Base-by-base conservation (phyloP, 2,797 vertebrate genomes). In the Enteromius viviparus region DNA sequence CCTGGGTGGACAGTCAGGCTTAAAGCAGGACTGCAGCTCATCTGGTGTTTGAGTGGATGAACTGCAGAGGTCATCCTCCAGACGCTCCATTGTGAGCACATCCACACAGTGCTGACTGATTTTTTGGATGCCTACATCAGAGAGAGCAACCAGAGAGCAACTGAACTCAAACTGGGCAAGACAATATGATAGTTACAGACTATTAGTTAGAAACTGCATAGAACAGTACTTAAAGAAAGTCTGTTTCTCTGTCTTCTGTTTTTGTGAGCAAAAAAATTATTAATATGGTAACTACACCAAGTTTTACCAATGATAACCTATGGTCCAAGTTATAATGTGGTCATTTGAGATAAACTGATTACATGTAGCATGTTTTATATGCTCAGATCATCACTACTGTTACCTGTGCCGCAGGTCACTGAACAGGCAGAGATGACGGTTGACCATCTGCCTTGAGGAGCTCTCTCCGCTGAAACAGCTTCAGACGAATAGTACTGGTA, bases 351-450 rank as follows among this genome's bases (percentile, higher is more conserved):
- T 68, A 11, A 21, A 14, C 11, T 10, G 6, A 42, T 29, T 26
- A 64, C 2, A 45, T 26, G 26, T 74, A 17, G 29, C 19, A 8
- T 85, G 4, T 26, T 68, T 60, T 29, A 2, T 40, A 11, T 71
- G 42, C 2, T 8, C 32, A 40, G 64, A 37, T 4, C 37, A 8
- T 21, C 9, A 69, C 8, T 74, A 6, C 3, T 60, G 91, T 90
- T 91, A 98, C 98, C 98, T 93, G 93, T 91, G 86, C 97, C 97
- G 90, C 98, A 99, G 86, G 95, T 96, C 87, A 95, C 96, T 0
- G 97, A 97, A 89, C 98, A 99, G 0, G 94, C 87, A 0, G 95
- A 91, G 8, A 85, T 85, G 69, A 91, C 71, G 5, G 92, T 83
- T 0, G 89, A 40, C 98, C 97, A 99, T 12, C 4, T 69, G 14